A percentile compares a stretch with the other conserved stretches of the same genome.
These are phyloP conservation scores for Cydia fagiglandana DNA, from an alignment of 1,140 invertebrate species.

Conservation along the genomic window DNA sequence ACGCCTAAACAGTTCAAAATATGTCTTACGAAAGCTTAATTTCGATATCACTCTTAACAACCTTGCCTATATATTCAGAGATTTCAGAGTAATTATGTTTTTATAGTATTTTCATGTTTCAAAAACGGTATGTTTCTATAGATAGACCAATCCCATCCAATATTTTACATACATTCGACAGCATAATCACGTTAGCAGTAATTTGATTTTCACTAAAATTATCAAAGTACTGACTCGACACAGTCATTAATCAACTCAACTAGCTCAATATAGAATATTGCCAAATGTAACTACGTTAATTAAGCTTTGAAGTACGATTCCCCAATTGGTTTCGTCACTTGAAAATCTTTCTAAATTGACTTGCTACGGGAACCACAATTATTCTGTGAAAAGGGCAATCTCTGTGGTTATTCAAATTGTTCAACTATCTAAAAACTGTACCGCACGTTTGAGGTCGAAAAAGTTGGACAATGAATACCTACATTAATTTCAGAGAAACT, in stretches of 20 bases:
- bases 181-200: background rate
- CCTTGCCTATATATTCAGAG: too few species aligned
- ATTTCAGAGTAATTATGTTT: too few species aligned
- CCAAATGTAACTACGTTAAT: background rate
- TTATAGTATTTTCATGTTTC: too few species aligned
- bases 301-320: background rate
- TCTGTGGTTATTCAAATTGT: slow-evolving; percentile 1
- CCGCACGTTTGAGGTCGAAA: background rate
- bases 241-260: background rate
- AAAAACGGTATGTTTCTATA: too few species aligned
- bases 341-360: background rate
- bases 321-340: background rate
- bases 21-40: too few species aligned
- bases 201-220: background rate
- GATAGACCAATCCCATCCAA: background rate
- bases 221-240: background rate
- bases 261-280: background rate
- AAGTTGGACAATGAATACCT: background rate
- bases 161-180: background rate
- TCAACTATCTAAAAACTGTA: slow-evolving; percentile 4
- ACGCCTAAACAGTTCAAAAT: too few species aligned
- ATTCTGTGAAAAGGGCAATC: background rate
- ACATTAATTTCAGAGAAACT: background rate
- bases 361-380: background rate
- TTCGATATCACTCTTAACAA: too few species aligned